Base-by-base conservation (phyloP, 2,113 vertebrate genomes). In the Solea solea region DNA sequence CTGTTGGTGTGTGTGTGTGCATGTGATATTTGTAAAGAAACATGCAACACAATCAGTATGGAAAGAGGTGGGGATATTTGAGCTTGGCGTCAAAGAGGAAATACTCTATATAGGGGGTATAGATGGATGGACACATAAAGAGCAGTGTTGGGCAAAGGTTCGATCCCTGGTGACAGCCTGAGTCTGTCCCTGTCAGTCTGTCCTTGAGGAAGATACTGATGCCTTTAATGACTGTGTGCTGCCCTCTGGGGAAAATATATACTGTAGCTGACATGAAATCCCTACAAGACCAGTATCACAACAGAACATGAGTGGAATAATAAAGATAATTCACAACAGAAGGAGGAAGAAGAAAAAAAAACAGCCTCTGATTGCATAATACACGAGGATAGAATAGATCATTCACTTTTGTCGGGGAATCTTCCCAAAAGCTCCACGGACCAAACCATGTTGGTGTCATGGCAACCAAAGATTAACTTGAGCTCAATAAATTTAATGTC, bases 181-280 rank as follows among this genome's bases (percentile, higher is more conserved):
- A 72, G 73, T 82, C 74, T 75, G 84, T 65, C 74, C 64, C 80
- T 79, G 74, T 86, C 87, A 83, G 41, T 25, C 58, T 72, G 85
- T 82, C 90, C 81, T 89, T 81, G 78, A 89, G 79, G 65, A 69
- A 61, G 53, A 78, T 64, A 73, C 79, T 74, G 74, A 87, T 80
- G 52, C 74, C 62, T 75, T 81, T 83, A 83, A 86, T 86, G 78
- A 82, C 61, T 53, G 51, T 61, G 21, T 21, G 58, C 62, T 59
- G 6, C 16, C 48, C 74, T 75, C 65, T 69, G 51, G 69, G 60
- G 44, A 48, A 59, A 80, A 72, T 45, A 54, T 54, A 70, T 44
- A 54, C 49, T 10, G 67, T 12, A 16, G 52, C 54, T 84, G 80
- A 67, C 49, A 65, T 10, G 40, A 57, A 72, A 68, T 72, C 69